Evolutionary conservation across 92 coral and sea anemone genomes (phyloP), one percentile per base, ranked within the genome.

Genomic region (Epizoanthus scotinus): DNA sequence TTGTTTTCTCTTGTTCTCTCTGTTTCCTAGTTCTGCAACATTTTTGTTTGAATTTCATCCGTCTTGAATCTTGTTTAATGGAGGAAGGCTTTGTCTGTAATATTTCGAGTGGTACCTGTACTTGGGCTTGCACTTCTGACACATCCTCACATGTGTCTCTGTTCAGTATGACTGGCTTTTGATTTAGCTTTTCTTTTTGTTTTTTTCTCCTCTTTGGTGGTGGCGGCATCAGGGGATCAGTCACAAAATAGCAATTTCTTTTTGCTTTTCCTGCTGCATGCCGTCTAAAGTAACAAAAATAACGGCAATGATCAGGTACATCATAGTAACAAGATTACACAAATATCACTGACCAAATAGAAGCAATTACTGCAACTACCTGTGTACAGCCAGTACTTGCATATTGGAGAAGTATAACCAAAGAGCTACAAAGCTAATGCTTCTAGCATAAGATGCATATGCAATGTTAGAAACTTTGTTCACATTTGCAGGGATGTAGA

Each of bases 241-340:
- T 75, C 21, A 75, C 58, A 58, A 28, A 75, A 20, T 58, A 75
- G 22, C 22, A 67, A 54, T 75, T 75, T 56, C 81, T 59, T 38
- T 75, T 75, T 3, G 81, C 81, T 36, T 75, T 75, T 20, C 81
- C 81, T 31, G 67, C 67, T 8, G 17, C n/a, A 10, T 58, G 81
- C 14, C 81, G 67, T 18, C 81, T 75, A 44, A 44, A 44, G 52
- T 12, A 8, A 44, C 52, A 44, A 44, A 14, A 29, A 27, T 2
- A 44, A 44, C 10, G 14, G 10, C 14, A 44, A 1, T 44, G 52
- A 44, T 44, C 14, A 44, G 52, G 2, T 2, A 8, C 15, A 44
- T 8, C 1, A 1, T 12, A 7, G 52, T 44, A 9, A 44, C 52
- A 44, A 44, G 1, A 8, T 7, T 44, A 44, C 9, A 44, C 52